Evolutionary conservation across 2,888 invertebrate species (phyloP).

Genomic region (Leistus spinibarbis): DNA sequence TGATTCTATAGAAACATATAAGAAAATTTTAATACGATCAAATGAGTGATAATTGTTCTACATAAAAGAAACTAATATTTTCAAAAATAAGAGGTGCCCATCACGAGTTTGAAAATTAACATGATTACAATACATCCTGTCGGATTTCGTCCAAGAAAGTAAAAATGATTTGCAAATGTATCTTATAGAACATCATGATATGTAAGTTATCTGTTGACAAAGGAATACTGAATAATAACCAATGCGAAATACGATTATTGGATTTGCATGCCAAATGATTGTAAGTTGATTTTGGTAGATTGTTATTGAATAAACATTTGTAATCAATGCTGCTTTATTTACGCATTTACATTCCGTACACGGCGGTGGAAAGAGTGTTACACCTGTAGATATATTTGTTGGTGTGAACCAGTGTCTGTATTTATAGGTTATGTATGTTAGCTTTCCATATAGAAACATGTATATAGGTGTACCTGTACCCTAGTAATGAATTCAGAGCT

Average conservation of each 20-base stretch:
- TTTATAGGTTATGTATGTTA: neutral
- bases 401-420: neutral
- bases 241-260: neutral
- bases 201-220: neutral
- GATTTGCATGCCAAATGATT: neutral
- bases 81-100: too few species aligned
- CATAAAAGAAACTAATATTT: too few species aligned
- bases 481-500: slow-evolving; percentile 11
- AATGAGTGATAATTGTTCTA: too few species aligned
- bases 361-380: neutral
- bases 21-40: too few species aligned
- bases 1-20: too few species aligned
- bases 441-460: neutral
- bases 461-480: neutral
- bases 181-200: too few species aligned
- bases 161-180: too few species aligned
- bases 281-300: slow-evolving; percentile 20
- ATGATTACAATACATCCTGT: too few species aligned
- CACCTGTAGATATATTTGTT: neutral
- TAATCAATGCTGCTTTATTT: slow-evolving; percentile 18
- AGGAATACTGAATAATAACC: neutral
- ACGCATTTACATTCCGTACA: slow-evolving; percentile 4
- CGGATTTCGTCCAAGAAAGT: too few species aligned
- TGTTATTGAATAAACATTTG: slow-evolving; percentile 22
- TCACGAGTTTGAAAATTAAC: too few species aligned